Base-by-base conservation (phyloP, 2,797 vertebrate species). In the Typhlichthys subterraneus region DNA sequence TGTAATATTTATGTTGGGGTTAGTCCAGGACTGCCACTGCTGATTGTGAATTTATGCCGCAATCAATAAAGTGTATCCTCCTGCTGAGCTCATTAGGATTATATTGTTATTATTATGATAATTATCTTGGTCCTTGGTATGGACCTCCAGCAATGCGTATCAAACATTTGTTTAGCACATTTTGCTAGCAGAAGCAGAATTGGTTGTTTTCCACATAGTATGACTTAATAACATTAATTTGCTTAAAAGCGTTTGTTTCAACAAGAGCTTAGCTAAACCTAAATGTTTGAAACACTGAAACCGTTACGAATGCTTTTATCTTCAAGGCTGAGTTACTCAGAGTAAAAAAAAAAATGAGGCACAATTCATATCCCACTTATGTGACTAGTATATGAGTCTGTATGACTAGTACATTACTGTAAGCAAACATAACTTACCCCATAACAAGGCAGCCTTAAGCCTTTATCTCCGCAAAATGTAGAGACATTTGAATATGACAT, bases 1-100 rank as follows among this genome's bases (percentile, higher is more conserved):
- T 68, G 78, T 59, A 23, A 76, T 91, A 89, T 91, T 90, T 89
- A 85, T 65, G 13, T 81, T 90, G 89, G 86, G 80, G 69, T 81
- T 54, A 61, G 76, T 88, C 88, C 88, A 90, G 84, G 69, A 90
- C 81, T 84, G 90, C 80, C 72, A 88, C 76, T 64, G 76, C 73
- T 83, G 82, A 87, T 57, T 78, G 76, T 72, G 73, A 82, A 81
- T 85, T 81, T 75, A 74, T 79, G 59, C 73, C 80, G 79, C 83
- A 90, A 89, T 92, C 85, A 88, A 82, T 80, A 81, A 13, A 68
- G 29, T 70, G 70, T 77, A 82, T 75, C 69, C 77, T 85, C 65
- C 63, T 31, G 66, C 65, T 59, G 68, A 80, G 79, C 70, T 80
- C 70, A 74, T 85, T 80, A 74, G 33, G 33, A 38, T 38, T 38